These are phyloP conservation scores for Thunnus maccoyii DNA, from an alignment of 2,113 vertebrate genomes.

Conservation along the genomic window DNA sequence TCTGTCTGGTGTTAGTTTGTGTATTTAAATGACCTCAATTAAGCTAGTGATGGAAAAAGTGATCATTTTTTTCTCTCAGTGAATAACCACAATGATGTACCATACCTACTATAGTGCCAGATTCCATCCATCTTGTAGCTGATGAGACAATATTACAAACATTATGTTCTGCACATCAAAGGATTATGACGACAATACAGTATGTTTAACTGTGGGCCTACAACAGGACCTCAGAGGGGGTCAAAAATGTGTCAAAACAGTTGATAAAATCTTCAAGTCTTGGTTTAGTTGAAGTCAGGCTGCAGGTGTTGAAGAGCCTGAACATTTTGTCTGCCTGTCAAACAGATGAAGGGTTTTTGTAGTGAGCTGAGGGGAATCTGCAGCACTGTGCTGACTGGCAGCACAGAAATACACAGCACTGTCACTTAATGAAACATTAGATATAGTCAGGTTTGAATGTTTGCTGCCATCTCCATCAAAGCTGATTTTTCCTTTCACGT, in stretches of 20 bases:
- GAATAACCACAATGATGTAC: no score
- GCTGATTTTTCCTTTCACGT: conserved; percentile 44
- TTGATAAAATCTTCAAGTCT: not conserved
- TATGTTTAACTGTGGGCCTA: no score
- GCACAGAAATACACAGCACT: conserved; percentile 63
- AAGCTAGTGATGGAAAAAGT: no score
- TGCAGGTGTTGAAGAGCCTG: conserved; percentile 45
- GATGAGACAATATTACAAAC: no score
- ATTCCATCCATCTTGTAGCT: no score
- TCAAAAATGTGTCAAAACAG: not conserved
- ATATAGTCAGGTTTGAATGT: conserved; percentile 8
- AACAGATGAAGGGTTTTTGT: conserved; percentile 54
- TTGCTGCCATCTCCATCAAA: conserved; percentile 24
- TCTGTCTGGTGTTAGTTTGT: no score
- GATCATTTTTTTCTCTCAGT: no score
- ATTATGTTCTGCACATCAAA: no score
- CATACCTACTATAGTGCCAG: no score
- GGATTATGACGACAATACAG: no score
- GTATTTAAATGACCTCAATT: no score
- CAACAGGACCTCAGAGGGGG: not conserved
- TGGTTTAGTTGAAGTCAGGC: not conserved
- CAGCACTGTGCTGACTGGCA: conserved; percentile 57
- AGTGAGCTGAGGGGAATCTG: not conserved
- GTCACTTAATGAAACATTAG: conserved; percentile 8
- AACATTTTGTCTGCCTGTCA: not conserved